Conservation (phyloP, 2,797 vertebrate species). For the Leptatherina wallacei region DNA sequence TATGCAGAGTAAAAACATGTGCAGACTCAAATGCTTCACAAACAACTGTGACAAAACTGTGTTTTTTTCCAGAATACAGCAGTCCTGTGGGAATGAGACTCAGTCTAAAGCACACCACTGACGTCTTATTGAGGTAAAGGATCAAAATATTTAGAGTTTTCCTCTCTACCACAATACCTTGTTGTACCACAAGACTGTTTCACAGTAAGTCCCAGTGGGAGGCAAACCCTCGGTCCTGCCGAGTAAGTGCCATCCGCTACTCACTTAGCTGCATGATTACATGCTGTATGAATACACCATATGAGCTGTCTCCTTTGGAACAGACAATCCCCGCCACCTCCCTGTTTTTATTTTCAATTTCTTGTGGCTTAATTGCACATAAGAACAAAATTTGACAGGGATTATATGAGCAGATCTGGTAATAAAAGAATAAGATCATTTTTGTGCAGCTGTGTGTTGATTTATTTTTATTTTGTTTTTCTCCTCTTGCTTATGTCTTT, state of each 20-base stretch:
- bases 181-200: conserved; percentile 20
- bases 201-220: conserved; percentile 32
- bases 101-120: background rate
- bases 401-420: background rate
- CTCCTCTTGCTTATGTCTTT: background rate
- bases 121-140: conserved; percentile 1
- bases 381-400: background rate
- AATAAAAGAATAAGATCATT: background rate
- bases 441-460: background rate
- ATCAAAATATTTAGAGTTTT: conserved; percentile 21
- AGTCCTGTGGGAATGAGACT: conserved; percentile 1
- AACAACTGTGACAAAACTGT: conserved; percentile 6
- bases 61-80: background rate
- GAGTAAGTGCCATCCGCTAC: conserved; percentile 8
- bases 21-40: background rate
- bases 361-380: background rate
- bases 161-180: conserved; percentile 14
- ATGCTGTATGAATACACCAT: conserved; percentile 6
- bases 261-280: conserved; percentile 21
- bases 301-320: conserved; percentile 9
- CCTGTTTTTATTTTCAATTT: background rate
- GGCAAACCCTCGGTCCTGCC: conserved; percentile 26
- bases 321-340: background rate
- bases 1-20: background rate
- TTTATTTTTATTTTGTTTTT: background rate